Evolutionary conservation across 2,888 invertebrate genomes (phyloP).

Genomic region (Lymantria monacha): DNA sequence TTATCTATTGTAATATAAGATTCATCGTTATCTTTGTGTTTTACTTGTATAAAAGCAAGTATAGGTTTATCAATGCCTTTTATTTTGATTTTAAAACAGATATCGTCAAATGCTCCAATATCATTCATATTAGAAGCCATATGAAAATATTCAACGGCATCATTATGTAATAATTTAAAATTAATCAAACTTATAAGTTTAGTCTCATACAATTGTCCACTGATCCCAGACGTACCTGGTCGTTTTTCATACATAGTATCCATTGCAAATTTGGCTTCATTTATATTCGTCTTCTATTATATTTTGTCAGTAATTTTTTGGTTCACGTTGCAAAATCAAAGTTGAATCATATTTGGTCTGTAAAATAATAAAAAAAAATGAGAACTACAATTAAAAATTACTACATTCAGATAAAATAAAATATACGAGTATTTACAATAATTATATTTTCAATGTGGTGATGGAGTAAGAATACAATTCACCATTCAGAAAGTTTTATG

Average conservation of each 20-base stretch:
- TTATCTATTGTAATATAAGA: conserved; percentile 6
- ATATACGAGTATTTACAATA: too few species aligned
- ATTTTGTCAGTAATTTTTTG: too few species aligned
- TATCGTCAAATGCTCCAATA: conserved; percentile 27
- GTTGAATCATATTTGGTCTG: too few species aligned
- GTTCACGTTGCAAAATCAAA: too few species aligned
- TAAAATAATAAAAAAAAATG: too few species aligned
- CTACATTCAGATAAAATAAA: too few species aligned
- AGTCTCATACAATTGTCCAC: conserved; percentile 31
- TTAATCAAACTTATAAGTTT: conserved; percentile 24
- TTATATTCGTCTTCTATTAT: too few species aligned
- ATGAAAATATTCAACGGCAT: conserved; percentile 16
- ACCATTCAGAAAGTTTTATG: too few species aligned
- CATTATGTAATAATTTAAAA: conserved; percentile 15
- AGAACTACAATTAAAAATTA: too few species aligned
- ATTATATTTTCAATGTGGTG: too few species aligned
- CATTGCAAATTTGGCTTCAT: not conserved
- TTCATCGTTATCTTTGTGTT: conserved; percentile 18
- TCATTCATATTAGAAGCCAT: conserved; percentile 25
- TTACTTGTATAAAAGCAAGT: conserved; percentile 25
- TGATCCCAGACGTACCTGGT: conserved; percentile 19
- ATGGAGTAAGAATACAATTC: too few species aligned
- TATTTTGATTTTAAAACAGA: conserved; percentile 20
- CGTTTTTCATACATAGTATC: conserved; percentile 14
- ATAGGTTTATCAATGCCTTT: conserved; percentile 8